Evolutionary conservation across 2,113 vertebrate genomes (phyloP).

Genomic region (Malurus alboscapulatus): DNA sequence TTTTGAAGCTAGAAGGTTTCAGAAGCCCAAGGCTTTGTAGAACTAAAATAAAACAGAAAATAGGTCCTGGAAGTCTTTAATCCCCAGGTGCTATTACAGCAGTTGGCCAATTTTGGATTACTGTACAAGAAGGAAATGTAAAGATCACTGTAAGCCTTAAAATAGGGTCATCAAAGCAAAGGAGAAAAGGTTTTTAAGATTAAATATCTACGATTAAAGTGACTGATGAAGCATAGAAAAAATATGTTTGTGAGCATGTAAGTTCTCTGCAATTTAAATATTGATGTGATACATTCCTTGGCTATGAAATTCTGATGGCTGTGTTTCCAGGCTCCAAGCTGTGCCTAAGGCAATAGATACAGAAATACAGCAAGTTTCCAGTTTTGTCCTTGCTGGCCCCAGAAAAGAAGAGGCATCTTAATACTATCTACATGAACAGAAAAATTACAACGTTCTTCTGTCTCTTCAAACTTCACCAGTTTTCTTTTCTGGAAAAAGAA

Average conservation of each 20-base stretch:
- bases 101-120: neutral
- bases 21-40: neutral
- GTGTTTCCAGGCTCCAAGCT: neutral
- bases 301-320: neutral
- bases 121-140: neutral
- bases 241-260: rapidly evolving
- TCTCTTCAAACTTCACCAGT: neutral
- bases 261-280: neutral
- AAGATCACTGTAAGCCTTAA: neutral
- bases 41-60: neutral
- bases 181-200: neutral
- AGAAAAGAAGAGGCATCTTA: neutral
- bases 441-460: neutral
- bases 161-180: neutral
- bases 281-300: neutral
- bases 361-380: neutral
- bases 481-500: neutral
- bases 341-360: neutral
- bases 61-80: neutral
- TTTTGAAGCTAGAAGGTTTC: neutral
- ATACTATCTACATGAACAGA: neutral
- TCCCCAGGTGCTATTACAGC: neutral
- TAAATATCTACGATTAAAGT: neutral
- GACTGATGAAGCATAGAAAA: neutral
- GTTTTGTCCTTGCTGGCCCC: neutral